A percentile compares a stretch with the other conserved stretches of the same genome.
phyloP scores from a whole-genome alignment of 2,113 vertebrate species.

The Pitta sordida region DNA sequence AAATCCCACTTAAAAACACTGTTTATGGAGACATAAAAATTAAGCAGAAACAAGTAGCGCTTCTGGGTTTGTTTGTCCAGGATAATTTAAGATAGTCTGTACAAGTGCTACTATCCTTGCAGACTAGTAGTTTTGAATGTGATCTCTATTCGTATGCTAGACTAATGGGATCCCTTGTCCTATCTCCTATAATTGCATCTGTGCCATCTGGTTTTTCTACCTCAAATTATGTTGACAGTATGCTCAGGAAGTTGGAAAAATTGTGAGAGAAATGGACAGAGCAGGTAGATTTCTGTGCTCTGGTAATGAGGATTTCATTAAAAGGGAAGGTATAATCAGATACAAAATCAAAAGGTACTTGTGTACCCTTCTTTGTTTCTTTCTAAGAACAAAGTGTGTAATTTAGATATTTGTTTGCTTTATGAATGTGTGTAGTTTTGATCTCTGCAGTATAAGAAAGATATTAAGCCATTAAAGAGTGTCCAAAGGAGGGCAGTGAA shows the following conservation, averaged over 20 bases:
- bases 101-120: neutral
- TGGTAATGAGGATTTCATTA: neutral
- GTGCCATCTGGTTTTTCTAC: neutral
- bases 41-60: neutral
- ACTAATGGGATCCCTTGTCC: neutral
- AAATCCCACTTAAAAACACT: neutral
- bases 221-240: neutral
- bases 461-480: too few species aligned
- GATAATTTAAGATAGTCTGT: neutral
- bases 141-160: neutral
- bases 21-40: neutral
- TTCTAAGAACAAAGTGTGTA: fast-evolving
- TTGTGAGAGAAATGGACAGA: neutral
- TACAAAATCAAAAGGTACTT: neutral
- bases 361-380: neutral
- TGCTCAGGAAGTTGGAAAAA: neutral
- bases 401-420: neutral
- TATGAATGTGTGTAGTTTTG: too few species aligned
- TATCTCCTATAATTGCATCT: neutral
- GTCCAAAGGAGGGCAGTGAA: too few species aligned
- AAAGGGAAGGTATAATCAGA: neutral
- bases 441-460: too few species aligned
- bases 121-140: neutral
- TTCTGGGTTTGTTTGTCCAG: neutral
- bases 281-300: neutral